Conservation (phyloP, 2,888 invertebrate species). For the Steinernema hermaphroditum region DNA sequence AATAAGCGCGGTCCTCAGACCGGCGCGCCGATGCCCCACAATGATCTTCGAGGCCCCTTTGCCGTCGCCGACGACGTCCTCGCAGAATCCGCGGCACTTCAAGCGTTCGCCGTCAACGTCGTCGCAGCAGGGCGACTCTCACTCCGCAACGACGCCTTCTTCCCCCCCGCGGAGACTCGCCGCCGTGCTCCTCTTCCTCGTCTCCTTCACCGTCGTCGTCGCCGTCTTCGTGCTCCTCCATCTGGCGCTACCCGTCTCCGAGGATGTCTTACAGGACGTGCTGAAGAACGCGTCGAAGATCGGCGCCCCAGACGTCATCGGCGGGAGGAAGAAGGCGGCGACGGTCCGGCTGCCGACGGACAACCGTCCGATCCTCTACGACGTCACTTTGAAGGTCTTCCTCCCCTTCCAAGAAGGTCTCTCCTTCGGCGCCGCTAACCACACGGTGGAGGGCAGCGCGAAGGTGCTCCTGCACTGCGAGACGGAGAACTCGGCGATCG, state of each 20-base stretch:
- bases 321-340: constrained; percentile 12
- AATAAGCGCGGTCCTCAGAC: neutral
- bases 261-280: neutral
- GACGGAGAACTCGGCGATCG: constrained; percentile 3
- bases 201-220: neutral
- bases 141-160: neutral
- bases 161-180: neutral
- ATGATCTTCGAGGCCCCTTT: constrained; percentile 13
- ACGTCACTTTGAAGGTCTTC: constrained; percentile 4
- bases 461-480: constrained; percentile 6
- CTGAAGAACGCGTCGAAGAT: neutral
- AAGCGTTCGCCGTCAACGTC: neutral
- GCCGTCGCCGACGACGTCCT: neutral
- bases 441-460: constrained; percentile 18
- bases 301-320: no score
- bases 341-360: neutral
- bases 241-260: neutral
- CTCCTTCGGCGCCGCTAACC: neutral
- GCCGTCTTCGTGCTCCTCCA: constrained; percentile 1
- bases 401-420: neutral
- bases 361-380: constrained; percentile 16
- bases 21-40: neutral
- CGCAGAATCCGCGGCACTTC: neutral
- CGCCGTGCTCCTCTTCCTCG: neutral
- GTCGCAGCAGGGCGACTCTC: neutral